Evolutionary conservation across 2,113 vertebrate species (phyloP), one percentile per base, ranked within the genome.

Genomic region (Columba janthina): DNA sequence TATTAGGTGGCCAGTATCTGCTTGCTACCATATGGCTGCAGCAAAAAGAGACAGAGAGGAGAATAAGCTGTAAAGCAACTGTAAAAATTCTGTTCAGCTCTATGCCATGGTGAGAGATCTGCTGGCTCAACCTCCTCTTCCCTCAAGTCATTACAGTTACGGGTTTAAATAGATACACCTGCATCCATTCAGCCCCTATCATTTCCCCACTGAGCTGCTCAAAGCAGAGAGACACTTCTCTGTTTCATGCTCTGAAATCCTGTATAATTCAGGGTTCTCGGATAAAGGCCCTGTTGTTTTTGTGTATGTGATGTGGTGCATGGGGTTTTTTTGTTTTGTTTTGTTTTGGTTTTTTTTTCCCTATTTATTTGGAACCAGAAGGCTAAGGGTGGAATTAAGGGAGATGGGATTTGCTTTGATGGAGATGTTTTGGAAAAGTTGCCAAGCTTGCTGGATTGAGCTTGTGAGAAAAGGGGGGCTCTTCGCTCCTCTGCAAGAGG

Each of bases 51-150:
- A 38, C 48, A 62, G 74, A 85, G 73, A 94, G 70, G 76, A 92
- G 86, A 88, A 84, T 54, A 93, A 88, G 76, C 89, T 92, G 89
- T 91, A 88, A 89, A 62, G 69, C 80, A 89, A 85, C 70, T 91
- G 66, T 17, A 94, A 91, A 84, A 95, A 81, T 83, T 46, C 42
- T 44, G 22, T 61, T 90, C 36, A 21, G 1, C 77, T 28, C 53
- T 87, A 14, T 57, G 79, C 29, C 20, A 5, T 42, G 46, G 48
- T 44, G 28, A 85, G 40, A 66, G 18, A 21, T 44, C 56, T 93
- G 28, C 67, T 92, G 73, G 79, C 81, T 92, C 65, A 57, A 26
- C 36, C 38, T 94, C n/a, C 24, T 64, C 34, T 76, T 85, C 31
- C 46, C 78, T 31, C 42, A 73, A 18, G 65, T 91, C 69, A 25